Evolutionary conservation across 2,888 invertebrate genomes (phyloP), one percentile per base, ranked within the genome.

Genomic region (Steinernema scapterisci): DNA sequence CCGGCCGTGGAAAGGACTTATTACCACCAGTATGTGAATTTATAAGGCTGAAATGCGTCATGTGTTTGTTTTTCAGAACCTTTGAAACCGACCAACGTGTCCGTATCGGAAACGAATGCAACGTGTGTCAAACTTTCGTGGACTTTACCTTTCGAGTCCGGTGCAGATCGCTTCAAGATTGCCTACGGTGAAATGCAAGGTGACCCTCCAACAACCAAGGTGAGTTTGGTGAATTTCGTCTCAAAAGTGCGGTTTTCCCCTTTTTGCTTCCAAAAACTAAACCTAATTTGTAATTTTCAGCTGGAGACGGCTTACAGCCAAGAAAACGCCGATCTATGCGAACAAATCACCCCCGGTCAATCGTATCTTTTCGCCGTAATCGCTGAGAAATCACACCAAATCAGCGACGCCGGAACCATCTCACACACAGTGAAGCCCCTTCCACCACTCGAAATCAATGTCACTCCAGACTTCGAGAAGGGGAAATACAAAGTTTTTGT

Each of bases 11-110:
- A 81, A 78, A 11, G 78, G 81, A 0, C 81, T 82, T 0, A 46
- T 86, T 27, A 84, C 86, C 0, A 86, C 86, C 7, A 85, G 86
- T 86, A 25, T 74, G 83, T 74, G 31, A 16, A n/a, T 25, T 0
- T 45, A n/a, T 38, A 45, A 7, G 48, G n/a, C n/a, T n/a, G n/a
- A n/a, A n/a, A n/a, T n/a, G n/a, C n/a, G n/a, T n/a, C n/a, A 48
- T n/a, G 13, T 3, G 5, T 5, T 48, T 73, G n/a, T 27, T 9
- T 72, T 72, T 38, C 19, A 38, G 70, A 46, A 56, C 81, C 82
- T 3, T 46, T 79, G 19, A 73, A 76, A 19, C 79, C 82, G 23
- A 72, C 76, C 16, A 72, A 78, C 13, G 75, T 86, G 1, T 75
- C 77, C 19, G 82, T 84, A 13, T 73, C 75, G 70, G 85, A 87